These are phyloP conservation scores for Ennomos quercinarius DNA, from an alignment of 2,888 invertebrate species.

Conservation along the genomic window DNA sequence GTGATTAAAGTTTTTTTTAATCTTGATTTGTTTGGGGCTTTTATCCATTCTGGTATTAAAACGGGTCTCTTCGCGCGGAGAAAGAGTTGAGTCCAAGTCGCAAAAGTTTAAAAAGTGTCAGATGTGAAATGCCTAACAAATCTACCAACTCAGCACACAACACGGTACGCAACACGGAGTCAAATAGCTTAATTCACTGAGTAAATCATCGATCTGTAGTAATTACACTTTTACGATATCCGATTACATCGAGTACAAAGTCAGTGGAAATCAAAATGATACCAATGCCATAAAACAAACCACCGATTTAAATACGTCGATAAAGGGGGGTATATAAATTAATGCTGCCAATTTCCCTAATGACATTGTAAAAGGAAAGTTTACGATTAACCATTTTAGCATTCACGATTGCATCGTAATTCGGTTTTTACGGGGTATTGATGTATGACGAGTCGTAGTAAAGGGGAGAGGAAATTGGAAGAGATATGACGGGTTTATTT, in stretches of 20 bases:
- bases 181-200: conserved; percentile 11
- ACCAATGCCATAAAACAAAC: conserved; percentile 79
- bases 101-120: too few species aligned
- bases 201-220: conserved; percentile 24
- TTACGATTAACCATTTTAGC: conserved; percentile 71
- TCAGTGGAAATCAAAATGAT: conserved; percentile 72
- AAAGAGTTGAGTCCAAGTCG: too few species aligned
- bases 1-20: too few species aligned
- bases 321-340: conserved; percentile 74
- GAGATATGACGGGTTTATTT: background rate
- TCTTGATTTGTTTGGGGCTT: too few species aligned
- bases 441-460: conserved; percentile 32
- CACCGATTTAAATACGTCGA: conserved; percentile 80
- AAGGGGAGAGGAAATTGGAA: background rate
- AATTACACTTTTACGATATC: conserved; percentile 32
- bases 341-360: conserved; percentile 83
- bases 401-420: conserved; percentile 62
- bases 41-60: too few species aligned
- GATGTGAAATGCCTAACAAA: too few species aligned
- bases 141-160: background rate
- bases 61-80: too few species aligned
- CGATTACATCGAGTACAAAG: conserved; percentile 39
- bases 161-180: conserved; percentile 20
- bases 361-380: conserved; percentile 83
- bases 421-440: conserved; percentile 38